Evolutionary conservation across 2,113 vertebrate genomes (phyloP), one percentile per base, ranked within the genome.

Genomic region (Gallinago jamesoni): DNA sequence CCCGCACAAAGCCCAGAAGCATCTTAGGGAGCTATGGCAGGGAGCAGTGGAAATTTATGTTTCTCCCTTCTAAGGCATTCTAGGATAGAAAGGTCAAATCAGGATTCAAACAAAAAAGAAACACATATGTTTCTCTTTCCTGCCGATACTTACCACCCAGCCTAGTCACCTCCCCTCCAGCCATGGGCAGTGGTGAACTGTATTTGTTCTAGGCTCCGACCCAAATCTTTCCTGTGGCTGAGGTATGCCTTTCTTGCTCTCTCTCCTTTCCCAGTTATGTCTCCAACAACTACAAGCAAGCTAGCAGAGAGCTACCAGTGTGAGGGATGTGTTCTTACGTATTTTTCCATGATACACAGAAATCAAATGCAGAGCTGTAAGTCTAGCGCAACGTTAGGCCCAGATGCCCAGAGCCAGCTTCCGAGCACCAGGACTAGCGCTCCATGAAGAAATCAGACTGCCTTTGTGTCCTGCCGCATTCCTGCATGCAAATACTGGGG

Each of bases 391-490:
- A 33, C 1, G 0, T 50, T 41, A 77, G 48, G 50, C 41, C 20
- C 56, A 88, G 47, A 37, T 24, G 70, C 33, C 9, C 39, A 39
- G 63, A n/a, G 52, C 50, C 33, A 53, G 11, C 33, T 60, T 48
- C 74, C 12, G 11, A 85, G 76, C 3, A 2, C n/a, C 60, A 67
- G 64, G 37, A 39, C 57, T 57, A 75, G 62, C 0, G 0, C 17
- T 70, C 41, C 27, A 8, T 0, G 0, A 77, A 84, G 80, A 55
- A 62, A 19, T 15, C 1, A 0, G 57, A 37, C 55, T 75, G 41
- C 48, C 28, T 66, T 66, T 70, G 84, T 25, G 47, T 77, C 69
- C 55, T 89, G 64, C 53, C 4, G 1, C 76, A 31, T 50, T 69
- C 24, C 87, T 77, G 76, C 45, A 48, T 1, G 7, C 31, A n/a